Evolutionary conservation across 2,113 vertebrate species (phyloP), one percentile per base, ranked within the genome.

Genomic region (Sylvia atricapilla): DNA sequence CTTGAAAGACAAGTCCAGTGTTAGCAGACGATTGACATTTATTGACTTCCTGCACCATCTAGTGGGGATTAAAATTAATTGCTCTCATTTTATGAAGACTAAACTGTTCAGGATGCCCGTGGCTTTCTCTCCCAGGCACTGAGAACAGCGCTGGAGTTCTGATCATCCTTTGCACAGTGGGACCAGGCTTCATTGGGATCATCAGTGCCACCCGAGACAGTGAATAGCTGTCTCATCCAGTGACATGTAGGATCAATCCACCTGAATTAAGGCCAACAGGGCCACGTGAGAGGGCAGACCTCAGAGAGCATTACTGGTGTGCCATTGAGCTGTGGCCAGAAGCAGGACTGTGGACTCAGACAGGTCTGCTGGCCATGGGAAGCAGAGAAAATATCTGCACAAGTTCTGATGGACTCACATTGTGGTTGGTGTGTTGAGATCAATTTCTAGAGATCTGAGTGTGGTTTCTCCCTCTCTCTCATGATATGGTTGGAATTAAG

Each of bases 41-140:
- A 97, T 96, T 97, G 96, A 96, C 95, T 96, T 96, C 94, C 97
- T 97, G 95, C 96, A 95, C 95, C 96, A 97, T 95, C 96, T 97
- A 97, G 96, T 91, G 97, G 96, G 93, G 89, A 93, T 95, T 96
- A 94, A 95, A 96, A 96, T 96, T 90, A 97, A 91, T 94, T 95
- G 68, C 88, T 93, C 41, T 55, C 75, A 31, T 92, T 95, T 95
- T 83, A 86, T 76, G 80, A 86, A 86, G 72, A 15, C 59, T 81
- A 67, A 93, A 13, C 86, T 64, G 70, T 87, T 91, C 68, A 83
- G 74, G 72, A 74, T 92, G 85, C 35, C 60, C 2, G 0, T 44
- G 64, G 31, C 76, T 88, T 92, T 72, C 76, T 91, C 52, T 63
- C 30, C 33, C 5, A 25, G 35, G 39, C 49, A 7, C 17, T 43